Evolutionary conservation across 2,888 invertebrate species (phyloP), one percentile per base, ranked within the genome.

Genomic region (Chesias legatella): DNA sequence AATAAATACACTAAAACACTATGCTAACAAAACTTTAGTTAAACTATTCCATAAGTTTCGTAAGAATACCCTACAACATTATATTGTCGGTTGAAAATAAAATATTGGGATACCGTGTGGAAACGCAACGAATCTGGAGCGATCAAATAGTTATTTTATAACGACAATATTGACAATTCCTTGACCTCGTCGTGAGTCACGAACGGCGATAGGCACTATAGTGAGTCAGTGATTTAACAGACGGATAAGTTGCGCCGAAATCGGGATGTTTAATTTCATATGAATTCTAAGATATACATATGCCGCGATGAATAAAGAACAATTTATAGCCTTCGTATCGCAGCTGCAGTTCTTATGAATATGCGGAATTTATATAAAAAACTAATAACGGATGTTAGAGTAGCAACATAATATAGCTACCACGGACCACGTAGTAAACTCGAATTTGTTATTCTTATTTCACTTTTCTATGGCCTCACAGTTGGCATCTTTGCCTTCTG

Each of bases 111-210:
- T 33, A 29, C 32, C 28, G 26, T 22, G 29, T 20, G 33, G 37
- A 33, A 43, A 47, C 41, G 44, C 51, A 47, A 53, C 48, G 54
- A 61, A 59, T 59, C 58, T 51, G 48, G 39, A 36, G 33, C 48
- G 49, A 35, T 34, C 48, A 44, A 63, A 49, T 47, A 46, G 33
- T 51, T 38, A 51, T 45, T 58, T 69, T 62, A 60, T 51, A 52
- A 35, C 40, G 56, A 51, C 43, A 58, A 56, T 55, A 57, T 62
- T 65, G 59, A 53, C 56, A 51, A 56, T 54, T 58, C 58, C 63
- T 67, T 65, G 65, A 67, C 63, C 67, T 63, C 58, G 54, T 28
- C 37, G 42, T 58, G 60, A 67, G 56, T 67, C 69, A 69, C 48
- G 48, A 59, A 47, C 48, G 48, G 47, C 51, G 46, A 52, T 46